Percentiles rank a stretch among this genome's conserved stretches.
Evolutionary conservation across 2,888 invertebrate genomes (phyloP).

Genomic region (Sthenelais limicola): DNA sequence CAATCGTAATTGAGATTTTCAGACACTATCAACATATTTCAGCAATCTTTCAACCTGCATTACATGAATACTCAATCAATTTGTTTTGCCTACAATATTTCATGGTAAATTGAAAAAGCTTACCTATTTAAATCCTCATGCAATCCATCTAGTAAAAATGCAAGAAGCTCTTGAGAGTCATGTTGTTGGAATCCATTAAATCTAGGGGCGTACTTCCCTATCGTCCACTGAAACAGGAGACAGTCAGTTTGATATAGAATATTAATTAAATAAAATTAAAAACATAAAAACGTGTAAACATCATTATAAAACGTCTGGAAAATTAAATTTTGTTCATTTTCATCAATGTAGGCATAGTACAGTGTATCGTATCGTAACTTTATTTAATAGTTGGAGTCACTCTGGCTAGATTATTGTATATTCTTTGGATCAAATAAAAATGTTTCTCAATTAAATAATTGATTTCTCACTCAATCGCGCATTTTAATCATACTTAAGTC

Average conservation of each 20-base stretch:
- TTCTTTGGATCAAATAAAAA: no score
- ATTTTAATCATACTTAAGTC: no score
- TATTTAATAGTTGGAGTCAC: no score
- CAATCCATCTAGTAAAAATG: constrained; percentile 90
- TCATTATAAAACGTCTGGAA: neutral
- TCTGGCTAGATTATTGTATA: no score
- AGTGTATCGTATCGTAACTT: no score
- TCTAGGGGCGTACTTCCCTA: constrained; percentile 87
- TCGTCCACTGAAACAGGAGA: constrained; percentile 79
- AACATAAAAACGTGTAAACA: neutral
- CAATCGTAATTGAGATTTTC: neutral
- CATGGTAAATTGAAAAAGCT: neutral
- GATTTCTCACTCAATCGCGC: no score
- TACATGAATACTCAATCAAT: neutral
- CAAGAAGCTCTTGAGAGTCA: constrained; percentile 93
- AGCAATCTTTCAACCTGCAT: neutral
- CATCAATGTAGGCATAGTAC: no score
- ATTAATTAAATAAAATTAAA: neutral
- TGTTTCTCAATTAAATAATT: no score
- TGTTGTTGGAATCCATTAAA: constrained; percentile 93
- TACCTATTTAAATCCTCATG: constrained; percentile 89
- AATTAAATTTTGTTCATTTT: no score
- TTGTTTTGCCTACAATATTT: neutral
- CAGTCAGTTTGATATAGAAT: neutral
- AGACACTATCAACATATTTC: neutral